phyloP scores from a whole-genome alignment of 2,797 vertebrate genomes.

The Arctocebus calabarensis region DNA sequence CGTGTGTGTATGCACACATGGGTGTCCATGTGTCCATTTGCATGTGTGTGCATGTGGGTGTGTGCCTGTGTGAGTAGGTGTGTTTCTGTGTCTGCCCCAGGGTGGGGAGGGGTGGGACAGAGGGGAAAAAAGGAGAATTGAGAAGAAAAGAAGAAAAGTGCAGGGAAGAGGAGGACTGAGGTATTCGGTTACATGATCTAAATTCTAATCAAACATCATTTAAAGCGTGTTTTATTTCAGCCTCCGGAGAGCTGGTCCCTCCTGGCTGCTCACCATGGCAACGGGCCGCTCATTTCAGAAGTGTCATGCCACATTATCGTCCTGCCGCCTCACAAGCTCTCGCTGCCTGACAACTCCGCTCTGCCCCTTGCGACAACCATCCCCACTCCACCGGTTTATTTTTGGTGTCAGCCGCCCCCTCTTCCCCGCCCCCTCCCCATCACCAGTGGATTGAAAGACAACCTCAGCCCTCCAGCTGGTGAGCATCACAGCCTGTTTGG shows the following conservation, averaged over 20 bases:
- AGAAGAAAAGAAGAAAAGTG: conserved; percentile 69
- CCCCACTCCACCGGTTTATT: conserved; percentile 90
- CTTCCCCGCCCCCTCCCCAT: conserved; percentile 57
- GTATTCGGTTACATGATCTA: conserved; percentile 97
- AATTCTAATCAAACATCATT: conserved; percentile 99
- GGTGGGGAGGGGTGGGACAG: not conserved
- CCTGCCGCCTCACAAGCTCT: conserved; percentile 94
- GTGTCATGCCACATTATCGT: conserved; percentile 99
- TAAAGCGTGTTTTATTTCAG: conserved; percentile 99
- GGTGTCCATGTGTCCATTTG: too few species aligned
- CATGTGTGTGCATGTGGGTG: not conserved
- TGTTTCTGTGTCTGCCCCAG: not conserved
- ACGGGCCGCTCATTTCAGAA: conserved; percentile 99
- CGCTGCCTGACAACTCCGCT: conserved; percentile 95
- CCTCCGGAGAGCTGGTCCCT: conserved; percentile 96
- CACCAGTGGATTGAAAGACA: conserved; percentile 89
- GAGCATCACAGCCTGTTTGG: conserved; percentile 91
- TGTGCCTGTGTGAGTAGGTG: too few species aligned
- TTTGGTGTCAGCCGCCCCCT: conserved; percentile 90
- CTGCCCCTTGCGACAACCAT: conserved; percentile 93
- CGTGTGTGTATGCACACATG: not conserved
- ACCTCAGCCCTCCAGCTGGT: conserved; percentile 90
- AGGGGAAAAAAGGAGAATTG: conserved; percentile 48
- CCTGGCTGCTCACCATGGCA: conserved; percentile 97
- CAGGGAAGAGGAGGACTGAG: conserved; percentile 87